phyloP scores from a whole-genome alignment of 2,113 vertebrate species.

The Thymallus thymallus region DNA sequence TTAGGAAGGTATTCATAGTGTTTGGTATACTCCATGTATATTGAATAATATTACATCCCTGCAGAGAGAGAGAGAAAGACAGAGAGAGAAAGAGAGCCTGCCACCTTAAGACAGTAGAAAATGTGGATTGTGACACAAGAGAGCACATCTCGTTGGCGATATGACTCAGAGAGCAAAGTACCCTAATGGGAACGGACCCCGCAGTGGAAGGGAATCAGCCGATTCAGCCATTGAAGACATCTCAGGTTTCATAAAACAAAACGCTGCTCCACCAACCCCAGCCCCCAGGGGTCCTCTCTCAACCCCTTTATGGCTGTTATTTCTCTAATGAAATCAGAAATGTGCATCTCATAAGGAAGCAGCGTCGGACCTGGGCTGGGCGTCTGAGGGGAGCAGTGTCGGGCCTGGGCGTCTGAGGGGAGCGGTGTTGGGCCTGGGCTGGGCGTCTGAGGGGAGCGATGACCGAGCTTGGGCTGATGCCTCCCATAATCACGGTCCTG shows the following conservation, averaged over 20 bases:
- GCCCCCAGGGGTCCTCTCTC: constrained; percentile 21
- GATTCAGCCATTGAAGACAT: constrained; percentile 39
- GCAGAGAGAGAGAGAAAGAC: too few relatives aligned
- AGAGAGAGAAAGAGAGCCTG: constrained; percentile 43
- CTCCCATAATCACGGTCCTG: constrained; percentile 31
- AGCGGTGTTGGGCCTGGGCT: too few relatives aligned
- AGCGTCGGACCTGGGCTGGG: not conserved
- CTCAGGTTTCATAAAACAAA: constrained; percentile 57
- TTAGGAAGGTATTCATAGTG: too few relatives aligned
- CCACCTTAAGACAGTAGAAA: too few relatives aligned
- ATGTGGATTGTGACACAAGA: too few relatives aligned
- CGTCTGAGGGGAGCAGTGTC: not conserved
- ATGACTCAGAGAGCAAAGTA: constrained; percentile 23
- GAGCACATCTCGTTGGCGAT: too few relatives aligned
- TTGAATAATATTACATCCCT: constrained; percentile 71
- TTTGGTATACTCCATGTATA: not conserved
- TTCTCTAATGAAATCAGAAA: constrained; percentile 45
- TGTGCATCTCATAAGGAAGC: constrained; percentile 33
- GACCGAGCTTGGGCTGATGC: constrained; percentile 2
- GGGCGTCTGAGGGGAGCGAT: too few relatives aligned
- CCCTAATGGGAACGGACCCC: constrained; percentile 8
- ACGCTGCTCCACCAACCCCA: constrained; percentile 14
- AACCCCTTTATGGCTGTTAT: constrained; percentile 36
- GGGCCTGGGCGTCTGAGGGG: too few relatives aligned
- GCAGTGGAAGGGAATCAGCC: not conserved